Percentiles rank a stretch among this genome's conserved stretches.
Evolutionary conservation across 2,113 vertebrate species (phyloP).

Genomic region (Ceyx cyanopectus): DNA sequence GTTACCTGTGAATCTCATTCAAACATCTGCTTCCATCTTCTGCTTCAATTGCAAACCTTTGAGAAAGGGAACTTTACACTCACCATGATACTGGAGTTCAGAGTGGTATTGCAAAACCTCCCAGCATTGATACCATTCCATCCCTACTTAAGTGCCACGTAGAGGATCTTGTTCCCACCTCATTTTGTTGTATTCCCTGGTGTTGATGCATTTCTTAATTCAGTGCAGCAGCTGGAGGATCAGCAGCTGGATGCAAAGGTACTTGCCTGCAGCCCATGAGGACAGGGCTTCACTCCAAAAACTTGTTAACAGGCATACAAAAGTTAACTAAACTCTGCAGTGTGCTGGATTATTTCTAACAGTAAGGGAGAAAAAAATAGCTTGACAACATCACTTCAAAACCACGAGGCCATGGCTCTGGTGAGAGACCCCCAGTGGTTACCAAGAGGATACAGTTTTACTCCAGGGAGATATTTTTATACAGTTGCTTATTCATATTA

Average conservation of each 20-base stretch:
- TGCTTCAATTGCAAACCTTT: neutral
- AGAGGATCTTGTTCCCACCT: neutral
- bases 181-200: neutral
- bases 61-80: neutral
- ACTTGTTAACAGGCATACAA: neutral
- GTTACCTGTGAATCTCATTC: neutral
- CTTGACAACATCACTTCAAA: constrained; percentile 15
- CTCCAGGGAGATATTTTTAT: constrained; percentile 53
- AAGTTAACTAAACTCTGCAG: neutral
- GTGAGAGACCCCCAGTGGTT: constrained; percentile 42
- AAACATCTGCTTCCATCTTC: neutral
- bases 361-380: neutral
- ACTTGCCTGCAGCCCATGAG: neutral
- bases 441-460: constrained; percentile 39
- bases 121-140: neutral
- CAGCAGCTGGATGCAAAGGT: neutral
- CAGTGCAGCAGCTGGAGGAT: neutral
- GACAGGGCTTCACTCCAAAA: neutral
- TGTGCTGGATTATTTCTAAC: neutral
- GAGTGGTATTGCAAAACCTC: neutral
- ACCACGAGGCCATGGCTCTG: constrained; percentile 11
- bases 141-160: rapidly evolving
- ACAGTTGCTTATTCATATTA: constrained; percentile 58
- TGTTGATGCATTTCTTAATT: neutral
- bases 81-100: neutral